Percentiles rank a stretch among this genome's conserved stretches.
Evolutionary conservation across 1,140 invertebrate genomes (phyloP).

Genomic region (Drosophila pandora): DNA sequence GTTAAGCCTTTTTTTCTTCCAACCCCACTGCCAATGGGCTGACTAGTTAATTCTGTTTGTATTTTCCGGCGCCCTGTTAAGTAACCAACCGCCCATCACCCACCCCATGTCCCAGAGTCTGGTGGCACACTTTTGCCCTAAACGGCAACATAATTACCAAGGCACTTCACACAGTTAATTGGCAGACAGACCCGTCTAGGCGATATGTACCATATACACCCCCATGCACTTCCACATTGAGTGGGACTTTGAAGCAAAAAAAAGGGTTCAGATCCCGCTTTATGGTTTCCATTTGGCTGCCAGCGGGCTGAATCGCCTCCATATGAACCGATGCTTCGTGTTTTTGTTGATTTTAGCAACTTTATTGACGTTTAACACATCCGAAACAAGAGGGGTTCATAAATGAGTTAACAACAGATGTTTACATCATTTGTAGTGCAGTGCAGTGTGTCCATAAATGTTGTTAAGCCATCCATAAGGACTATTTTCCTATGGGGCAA

Average conservation of each 20-base stretch:
- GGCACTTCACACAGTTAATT: conserved; percentile 69
- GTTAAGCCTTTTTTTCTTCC: conserved; percentile 15
- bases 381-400: conserved; percentile 24
- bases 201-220: neutral
- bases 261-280: conserved; percentile 50
- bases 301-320: conserved; percentile 53
- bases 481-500: neutral
- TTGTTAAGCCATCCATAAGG: neutral
- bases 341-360: conserved; percentile 77
- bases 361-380: conserved; percentile 80
- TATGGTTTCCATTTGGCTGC: conserved; percentile 70
- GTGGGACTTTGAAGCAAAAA: neutral
- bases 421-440: conserved; percentile 66
- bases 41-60: conserved; percentile 73
- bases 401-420: conserved; percentile 72
- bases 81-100: conserved; percentile 15
- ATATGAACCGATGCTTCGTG: conserved; percentile 27
- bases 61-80: conserved; percentile 62
- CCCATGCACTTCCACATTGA: too few relatives aligned
- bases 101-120: conserved; percentile 27
- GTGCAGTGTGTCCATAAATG: conserved; percentile 54
- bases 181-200: conserved; percentile 13
- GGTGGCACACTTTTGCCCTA: conserved; percentile 51
- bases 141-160: conserved; percentile 63
- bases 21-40: conserved; percentile 34